phyloP scores from a whole-genome alignment of 2,888 invertebrate genomes.

The Dinocampus coccinellae region DNA sequence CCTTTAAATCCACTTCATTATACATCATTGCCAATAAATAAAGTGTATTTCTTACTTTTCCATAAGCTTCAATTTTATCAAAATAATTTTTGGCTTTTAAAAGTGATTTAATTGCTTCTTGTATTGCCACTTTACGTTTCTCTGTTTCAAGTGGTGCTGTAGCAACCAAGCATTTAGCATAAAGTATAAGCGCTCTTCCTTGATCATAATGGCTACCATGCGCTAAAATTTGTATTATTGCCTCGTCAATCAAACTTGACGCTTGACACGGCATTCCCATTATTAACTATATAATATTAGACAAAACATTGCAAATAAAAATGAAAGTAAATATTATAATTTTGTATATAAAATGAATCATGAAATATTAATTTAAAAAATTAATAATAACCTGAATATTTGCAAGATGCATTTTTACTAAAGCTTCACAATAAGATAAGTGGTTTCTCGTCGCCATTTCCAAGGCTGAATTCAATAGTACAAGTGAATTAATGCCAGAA shows the following conservation, averaged over 20 bases:
- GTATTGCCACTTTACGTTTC: conserved; percentile 71
- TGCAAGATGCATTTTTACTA: conserved; percentile 84
- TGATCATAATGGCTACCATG: conserved; percentile 87
- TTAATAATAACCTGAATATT: conserved; percentile 73
- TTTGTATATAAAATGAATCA: not conserved
- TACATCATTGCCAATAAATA: conserved; percentile 77
- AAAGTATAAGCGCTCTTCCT: conserved; percentile 81
- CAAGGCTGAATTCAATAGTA: conserved; percentile 78
- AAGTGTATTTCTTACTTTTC: conserved; percentile 80
- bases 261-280: conserved; percentile 85
- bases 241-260: conserved; percentile 77
- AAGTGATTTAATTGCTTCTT: conserved; percentile 75
- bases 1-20: conserved; percentile 79
- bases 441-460: conserved; percentile 81
- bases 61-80: conserved; percentile 81
- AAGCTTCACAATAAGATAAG: conserved; percentile 81
- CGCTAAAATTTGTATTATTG: conserved; percentile 80
- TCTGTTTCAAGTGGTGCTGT: conserved; percentile 72
- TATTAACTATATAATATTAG: conserved; percentile 72
- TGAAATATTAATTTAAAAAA: not conserved
- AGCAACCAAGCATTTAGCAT: conserved; percentile 84
- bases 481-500: conserved; percentile 70
- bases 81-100: conserved; percentile 79
- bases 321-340: conserved; percentile 15
- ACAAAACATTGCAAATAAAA: too few relatives aligned